A percentile compares a stretch with the other conserved stretches of the same genome.
Conservation (phyloP, 1,140 invertebrate genomes). For the Caenorhabditis remanei region DNA sequence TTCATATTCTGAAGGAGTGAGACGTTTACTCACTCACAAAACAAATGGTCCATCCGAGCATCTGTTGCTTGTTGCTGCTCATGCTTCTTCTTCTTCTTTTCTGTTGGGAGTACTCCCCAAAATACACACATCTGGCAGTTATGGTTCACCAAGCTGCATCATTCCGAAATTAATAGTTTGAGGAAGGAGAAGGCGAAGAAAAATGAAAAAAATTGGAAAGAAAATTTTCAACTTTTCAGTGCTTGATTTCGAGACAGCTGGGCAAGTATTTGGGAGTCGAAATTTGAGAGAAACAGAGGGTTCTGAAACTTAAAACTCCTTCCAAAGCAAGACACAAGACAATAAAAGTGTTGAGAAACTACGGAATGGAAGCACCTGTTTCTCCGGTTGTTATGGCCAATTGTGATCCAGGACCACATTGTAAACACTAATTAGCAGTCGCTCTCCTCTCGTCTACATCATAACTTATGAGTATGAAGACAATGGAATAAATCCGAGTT, state of each 20-base stretch:
- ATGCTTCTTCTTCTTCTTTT: neutral
- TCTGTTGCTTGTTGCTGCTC: conserved; percentile 54
- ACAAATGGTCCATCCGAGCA: conserved; percentile 40
- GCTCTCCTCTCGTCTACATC: neutral
- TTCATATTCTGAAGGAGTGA: conserved; percentile 32
- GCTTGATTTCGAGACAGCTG: neutral
- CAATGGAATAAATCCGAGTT: conserved; percentile 25
- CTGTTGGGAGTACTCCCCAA: neutral
- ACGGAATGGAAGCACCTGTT: neutral
- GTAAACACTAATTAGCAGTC: conserved; percentile 41
- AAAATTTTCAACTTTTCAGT: neutral
- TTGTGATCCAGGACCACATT: neutral
- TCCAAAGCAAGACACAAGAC: too few species aligned
- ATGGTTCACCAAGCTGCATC: conserved; percentile 28
- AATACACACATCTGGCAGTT: conserved; percentile 40
- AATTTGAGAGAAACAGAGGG: too few species aligned
- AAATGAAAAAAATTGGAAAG: neutral
- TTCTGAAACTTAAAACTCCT: too few species aligned
- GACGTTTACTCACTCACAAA: conserved; percentile 53
- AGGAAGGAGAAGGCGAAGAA: neutral
- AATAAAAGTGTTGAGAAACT: neutral
- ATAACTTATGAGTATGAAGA: conserved; percentile 38
- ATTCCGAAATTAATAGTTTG: conserved; percentile 41
- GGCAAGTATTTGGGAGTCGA: too few species aligned
- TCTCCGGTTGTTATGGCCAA: neutral